Base-by-base conservation (phyloP, 2,797 vertebrate species). In the Hoplostethus mediterraneus region DNA sequence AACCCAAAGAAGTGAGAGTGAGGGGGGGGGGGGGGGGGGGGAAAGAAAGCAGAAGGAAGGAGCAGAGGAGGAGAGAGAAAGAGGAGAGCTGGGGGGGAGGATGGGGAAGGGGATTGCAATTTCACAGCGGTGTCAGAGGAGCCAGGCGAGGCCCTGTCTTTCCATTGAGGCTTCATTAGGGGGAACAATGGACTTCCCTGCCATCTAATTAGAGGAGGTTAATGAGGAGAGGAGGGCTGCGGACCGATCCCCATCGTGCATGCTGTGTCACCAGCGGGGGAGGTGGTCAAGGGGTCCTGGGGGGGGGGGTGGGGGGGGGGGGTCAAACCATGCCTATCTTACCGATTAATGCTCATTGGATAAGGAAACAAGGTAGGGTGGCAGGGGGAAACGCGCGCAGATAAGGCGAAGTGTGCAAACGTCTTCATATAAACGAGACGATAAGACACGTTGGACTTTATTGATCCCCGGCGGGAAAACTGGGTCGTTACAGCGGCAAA, bases 171-270 rank as follows among this genome's bases (percentile, higher is more conserved):
- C 96, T 97, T 97, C 96, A 97, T 98, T 97, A 96, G 83, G 83
- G 92, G 93, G 94, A 96, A 96, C 96, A 96, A 97, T 95, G 94
- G 95, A 90, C 82, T 92, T 95, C 93, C 91, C 93, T 90, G 96
- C 95, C 93, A 96, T 98, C 96, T 96, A 97, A 98, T 98, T 98
- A 98, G 96, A 94, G 87, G 94, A 94, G 95, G 95, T 96, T 98
- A 98, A 98, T 98, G 97, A 96, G 96, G 94, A 96, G 93, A 80
- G 64, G 94, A 93, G 92, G 93, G 63, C 84, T 88, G 62, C 58
- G 16, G 84, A n/a, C 94, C 94, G 88, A 90, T 88, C 91, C 90
- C 91, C 86, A 72, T 76, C 48, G 84, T 63, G 89, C 89, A 82
- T 66, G 68, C 77, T 77, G 90, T 84, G 82, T 87, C 77, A 14